Evolutionary conservation across 2,113 vertebrate species (phyloP).

Genomic region (Caranx ignobilis): DNA sequence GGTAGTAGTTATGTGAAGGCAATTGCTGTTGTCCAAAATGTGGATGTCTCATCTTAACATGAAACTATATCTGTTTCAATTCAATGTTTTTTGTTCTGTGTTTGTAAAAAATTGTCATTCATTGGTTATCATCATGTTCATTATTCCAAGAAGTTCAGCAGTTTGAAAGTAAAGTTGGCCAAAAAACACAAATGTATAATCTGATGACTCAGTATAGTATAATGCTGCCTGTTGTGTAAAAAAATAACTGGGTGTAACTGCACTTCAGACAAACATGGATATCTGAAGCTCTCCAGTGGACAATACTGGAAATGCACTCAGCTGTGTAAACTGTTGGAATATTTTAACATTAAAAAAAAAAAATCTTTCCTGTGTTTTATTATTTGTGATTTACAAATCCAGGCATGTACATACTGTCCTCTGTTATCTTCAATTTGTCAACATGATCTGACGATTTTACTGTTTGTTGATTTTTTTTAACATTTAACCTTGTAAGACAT

Average conservation of each 20-base stretch:
- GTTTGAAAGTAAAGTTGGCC: neutral
- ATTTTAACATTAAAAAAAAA: neutral
- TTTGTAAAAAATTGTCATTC: neutral
- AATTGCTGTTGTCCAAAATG: neutral
- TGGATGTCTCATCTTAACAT: neutral
- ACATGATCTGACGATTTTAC: neutral
- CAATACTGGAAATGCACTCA: neutral
- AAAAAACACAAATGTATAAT: neutral
- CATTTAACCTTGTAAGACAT: neutral
- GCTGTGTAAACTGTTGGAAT: neutral
- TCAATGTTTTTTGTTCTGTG: neutral
- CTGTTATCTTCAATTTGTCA: neutral
- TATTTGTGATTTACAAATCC: neutral
- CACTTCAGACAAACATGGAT: neutral
- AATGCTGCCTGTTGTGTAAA: too few relatives aligned
- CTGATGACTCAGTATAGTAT: too few relatives aligned
- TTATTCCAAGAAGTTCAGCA: neutral
- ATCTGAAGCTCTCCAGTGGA: slow-evolving; percentile 47
- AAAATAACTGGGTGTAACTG: too few relatives aligned
- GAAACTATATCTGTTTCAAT: neutral
- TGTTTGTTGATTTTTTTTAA: too few relatives aligned
- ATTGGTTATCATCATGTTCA: neutral
- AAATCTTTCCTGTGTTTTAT: neutral
- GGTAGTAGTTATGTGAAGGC: too few relatives aligned
- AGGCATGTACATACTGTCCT: neutral